A percentile compares a stretch with the other conserved stretches of the same genome.
phyloP scores from a whole-genome alignment of 2,113 vertebrate species.

The Arothron firmamentum region DNA sequence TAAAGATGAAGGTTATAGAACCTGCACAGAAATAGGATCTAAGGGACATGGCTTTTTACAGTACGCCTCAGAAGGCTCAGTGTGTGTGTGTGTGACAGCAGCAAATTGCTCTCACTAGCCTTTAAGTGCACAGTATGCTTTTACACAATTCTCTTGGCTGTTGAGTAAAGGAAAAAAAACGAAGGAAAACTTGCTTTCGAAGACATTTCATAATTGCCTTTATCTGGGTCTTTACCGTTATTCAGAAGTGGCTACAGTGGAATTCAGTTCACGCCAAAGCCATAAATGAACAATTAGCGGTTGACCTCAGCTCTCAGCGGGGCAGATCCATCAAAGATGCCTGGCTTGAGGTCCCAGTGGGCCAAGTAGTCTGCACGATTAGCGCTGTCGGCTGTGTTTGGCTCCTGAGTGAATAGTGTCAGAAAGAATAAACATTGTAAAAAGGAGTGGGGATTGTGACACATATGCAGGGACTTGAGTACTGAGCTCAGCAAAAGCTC shows the following conservation, averaged over 20 bases:
- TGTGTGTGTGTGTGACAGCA: slow-evolving; percentile 19
- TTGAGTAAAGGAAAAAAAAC: slow-evolving; percentile 24
- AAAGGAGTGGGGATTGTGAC: slow-evolving; percentile 4
- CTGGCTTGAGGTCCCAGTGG: slow-evolving; percentile 58
- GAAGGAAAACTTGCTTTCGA: slow-evolving; percentile 54
- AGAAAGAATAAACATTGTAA: slow-evolving; percentile 47
- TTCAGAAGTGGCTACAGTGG: slow-evolving; percentile 47
- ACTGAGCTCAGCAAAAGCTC: slow-evolving; percentile 63
- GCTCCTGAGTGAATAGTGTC: slow-evolving; percentile 64
- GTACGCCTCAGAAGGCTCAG: slow-evolving; percentile 44
- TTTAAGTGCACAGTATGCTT: slow-evolving; percentile 43
- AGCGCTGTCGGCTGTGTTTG: slow-evolving; percentile 58
- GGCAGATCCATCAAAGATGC: slow-evolving; percentile 54
- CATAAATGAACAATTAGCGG: slow-evolving; percentile 40
- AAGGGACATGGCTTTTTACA: background rate
- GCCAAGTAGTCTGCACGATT: slow-evolving; percentile 63
- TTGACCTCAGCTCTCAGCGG: slow-evolving; percentile 73
- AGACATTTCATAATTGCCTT: slow-evolving; percentile 46
- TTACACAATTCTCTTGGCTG: slow-evolving; percentile 47
- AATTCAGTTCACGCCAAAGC: slow-evolving; percentile 53
- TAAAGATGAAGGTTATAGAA: slow-evolving; percentile 38
- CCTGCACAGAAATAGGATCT: slow-evolving; percentile 21
- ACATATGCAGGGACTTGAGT: slow-evolving; percentile 20
- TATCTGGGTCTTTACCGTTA: slow-evolving; percentile 52
- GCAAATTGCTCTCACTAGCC: slow-evolving; percentile 54